Percentiles rank a stretch among this genome's conserved stretches.
These are phyloP conservation scores for Variabilichromis moorii DNA, from an alignment of 2,113 vertebrate genomes.

Conservation along the genomic window DNA sequence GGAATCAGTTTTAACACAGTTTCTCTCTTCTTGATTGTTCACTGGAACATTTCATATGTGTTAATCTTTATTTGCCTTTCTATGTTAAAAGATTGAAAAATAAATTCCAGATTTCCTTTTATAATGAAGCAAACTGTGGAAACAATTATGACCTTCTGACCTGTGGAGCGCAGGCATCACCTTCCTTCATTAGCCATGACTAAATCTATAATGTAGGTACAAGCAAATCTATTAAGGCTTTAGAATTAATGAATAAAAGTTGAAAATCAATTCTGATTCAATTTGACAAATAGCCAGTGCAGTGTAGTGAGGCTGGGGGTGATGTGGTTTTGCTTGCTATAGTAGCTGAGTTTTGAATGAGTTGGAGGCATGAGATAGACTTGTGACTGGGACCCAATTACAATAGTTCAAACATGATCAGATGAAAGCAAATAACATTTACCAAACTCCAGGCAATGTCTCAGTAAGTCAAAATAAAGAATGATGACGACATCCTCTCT, in stretches of 20 bases:
- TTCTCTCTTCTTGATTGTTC: background rate
- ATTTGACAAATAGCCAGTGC: background rate
- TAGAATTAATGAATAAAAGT: background rate
- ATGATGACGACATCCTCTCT: background rate
- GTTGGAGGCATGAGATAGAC: background rate
- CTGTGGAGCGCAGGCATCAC: background rate
- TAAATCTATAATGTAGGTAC: background rate
- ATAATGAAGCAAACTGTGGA: background rate
- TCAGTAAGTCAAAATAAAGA: background rate
- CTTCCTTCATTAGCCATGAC: background rate
- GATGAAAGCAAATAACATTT: background rate
- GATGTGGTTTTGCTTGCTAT: background rate
- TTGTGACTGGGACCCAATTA: background rate
- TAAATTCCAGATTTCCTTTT: background rate
- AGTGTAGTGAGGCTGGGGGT: background rate
- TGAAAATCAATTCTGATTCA: background rate
- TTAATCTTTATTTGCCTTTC: background rate
- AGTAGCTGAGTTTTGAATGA: background rate
- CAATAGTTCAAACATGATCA: background rate
- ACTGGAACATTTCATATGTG: background rate
- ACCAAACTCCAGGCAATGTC: background rate
- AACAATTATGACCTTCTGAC: background rate
- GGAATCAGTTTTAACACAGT: background rate
- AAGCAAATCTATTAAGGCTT: background rate
- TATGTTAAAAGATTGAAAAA: background rate